Base-by-base conservation (phyloP, 2,797 vertebrate species). In the Ctenopoma multispine region DNA sequence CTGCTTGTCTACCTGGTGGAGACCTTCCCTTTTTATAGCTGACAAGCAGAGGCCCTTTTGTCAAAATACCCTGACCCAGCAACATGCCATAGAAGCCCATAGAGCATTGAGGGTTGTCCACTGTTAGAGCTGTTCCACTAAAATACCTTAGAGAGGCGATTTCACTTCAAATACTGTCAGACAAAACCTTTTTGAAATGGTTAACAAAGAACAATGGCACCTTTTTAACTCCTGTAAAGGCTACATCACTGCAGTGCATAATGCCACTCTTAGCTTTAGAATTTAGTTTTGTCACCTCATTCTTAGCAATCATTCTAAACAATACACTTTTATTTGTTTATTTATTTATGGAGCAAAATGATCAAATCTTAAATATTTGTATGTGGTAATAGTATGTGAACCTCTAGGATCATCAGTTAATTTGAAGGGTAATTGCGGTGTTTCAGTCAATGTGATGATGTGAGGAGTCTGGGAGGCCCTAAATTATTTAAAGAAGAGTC, bases 41-140 rank as follows among this genome's bases (percentile, higher is more conserved):
- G 72, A 54, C 29, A 43, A 47, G 63, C 77, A 67, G 40, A 58
- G 54, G 64, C 50, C 77, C 63, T 68, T 77, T 73, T 87, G 69
- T 77, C 23, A 75, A 82, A 87, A 84, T 40, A 49, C 29, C 78
- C 81, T 86, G 85, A 84, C 23, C 27, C 70, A 83, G 83, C 80
- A 84, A 88, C 67, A 69, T 63, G 3, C 10, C 43, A 79, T 75
- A 20, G 77, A 88, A 79, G 31, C 63, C 49, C 18, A 71, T 51
- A 60, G 77, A 82, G 65, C 61, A 59, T 44, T 3, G 72, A 75
- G 57, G 44, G 40, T 59, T 57, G 49, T 75, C 72, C 51, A 69
- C 67, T 21, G 80, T 72, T 75, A 49, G 38, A 56, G 46, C 41
- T 64, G 55, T 66, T 76, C 8, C 23, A 67, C 54, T 36, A 80